phyloP scores from a whole-genome alignment of 2,797 vertebrate genomes.

The Poeciliopsis presidionis region DNA sequence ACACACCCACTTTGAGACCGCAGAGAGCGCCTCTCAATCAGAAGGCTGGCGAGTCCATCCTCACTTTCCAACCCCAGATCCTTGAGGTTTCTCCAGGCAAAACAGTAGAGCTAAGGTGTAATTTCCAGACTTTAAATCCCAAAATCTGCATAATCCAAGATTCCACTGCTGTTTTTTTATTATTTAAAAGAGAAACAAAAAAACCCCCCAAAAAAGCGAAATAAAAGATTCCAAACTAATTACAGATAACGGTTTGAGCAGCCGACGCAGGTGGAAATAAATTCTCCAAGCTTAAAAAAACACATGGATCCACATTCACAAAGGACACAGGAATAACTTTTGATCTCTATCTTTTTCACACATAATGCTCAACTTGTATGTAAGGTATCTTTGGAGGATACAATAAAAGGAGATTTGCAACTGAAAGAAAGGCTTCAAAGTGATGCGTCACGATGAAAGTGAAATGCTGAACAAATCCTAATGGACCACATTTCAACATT shows the following conservation, averaged over 20 bases:
- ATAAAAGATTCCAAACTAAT: neutral
- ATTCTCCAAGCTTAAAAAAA: neutral
- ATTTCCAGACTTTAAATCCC: neutral
- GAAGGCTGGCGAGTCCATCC: neutral
- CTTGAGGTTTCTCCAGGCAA: neutral
- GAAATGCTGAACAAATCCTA: slow-evolving; percentile 42
- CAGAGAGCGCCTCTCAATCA: neutral
- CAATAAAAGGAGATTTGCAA: neutral
- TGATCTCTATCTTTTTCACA: slow-evolving; percentile 5
- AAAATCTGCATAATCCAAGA: neutral
- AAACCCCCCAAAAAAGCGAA: too few species aligned
- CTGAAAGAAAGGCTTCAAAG: neutral
- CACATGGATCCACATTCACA: neutral
- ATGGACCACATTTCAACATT: slow-evolving; percentile 50
- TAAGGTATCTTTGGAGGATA: neutral
- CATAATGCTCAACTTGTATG: neutral
- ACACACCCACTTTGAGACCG: too few species aligned
- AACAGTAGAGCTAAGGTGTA: neutral
- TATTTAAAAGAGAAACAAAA: neutral
- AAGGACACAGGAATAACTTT: neutral
- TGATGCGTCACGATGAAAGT: slow-evolving; percentile 40
- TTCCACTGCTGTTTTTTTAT: neutral
- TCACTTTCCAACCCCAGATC: neutral
- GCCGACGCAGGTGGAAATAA: neutral
- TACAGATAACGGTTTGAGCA: neutral